Evolutionary conservation across 2,113 vertebrate genomes (phyloP).

Genomic region (Corythoichthys intestinalis): DNA sequence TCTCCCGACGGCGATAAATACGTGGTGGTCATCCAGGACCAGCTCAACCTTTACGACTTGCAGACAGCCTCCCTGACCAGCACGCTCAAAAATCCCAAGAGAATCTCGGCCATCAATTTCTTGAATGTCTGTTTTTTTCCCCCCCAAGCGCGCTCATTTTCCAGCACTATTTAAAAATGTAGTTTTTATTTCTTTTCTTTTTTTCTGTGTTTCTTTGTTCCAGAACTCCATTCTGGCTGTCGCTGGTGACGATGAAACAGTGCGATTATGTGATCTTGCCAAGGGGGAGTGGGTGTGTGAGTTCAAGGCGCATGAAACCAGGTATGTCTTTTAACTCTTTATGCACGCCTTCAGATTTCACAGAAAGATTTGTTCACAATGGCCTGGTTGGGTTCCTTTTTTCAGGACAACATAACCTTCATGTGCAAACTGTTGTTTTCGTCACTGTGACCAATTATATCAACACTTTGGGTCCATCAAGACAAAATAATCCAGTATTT

Average conservation of each 20-base stretch:
- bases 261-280: constrained; percentile 79
- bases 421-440: too few species aligned
- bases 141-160: too few species aligned
- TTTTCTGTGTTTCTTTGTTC: constrained; percentile 7
- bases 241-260: constrained; percentile 84
- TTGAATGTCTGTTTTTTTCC: constrained; percentile 57
- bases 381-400: too few species aligned
- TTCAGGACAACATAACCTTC: too few species aligned
- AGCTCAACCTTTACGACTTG: constrained; percentile 81
- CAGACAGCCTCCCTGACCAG: constrained; percentile 81
- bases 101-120: constrained; percentile 85
- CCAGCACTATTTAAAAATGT: not conserved
- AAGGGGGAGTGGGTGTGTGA: constrained; percentile 80
- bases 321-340: constrained; percentile 64
- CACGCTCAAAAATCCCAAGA: constrained; percentile 77
- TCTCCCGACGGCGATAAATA: constrained; percentile 86
- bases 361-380: too few species aligned
- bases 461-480: too few species aligned
- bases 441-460: too few species aligned
- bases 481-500: too few species aligned
- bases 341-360: too few species aligned
- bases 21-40: constrained; percentile 75
- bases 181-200: not conserved
- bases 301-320: constrained; percentile 93
- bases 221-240: constrained; percentile 84